These are phyloP conservation scores for Hestina assimilis DNA, from an alignment of 1,140 invertebrate species.

Conservation along the genomic window DNA sequence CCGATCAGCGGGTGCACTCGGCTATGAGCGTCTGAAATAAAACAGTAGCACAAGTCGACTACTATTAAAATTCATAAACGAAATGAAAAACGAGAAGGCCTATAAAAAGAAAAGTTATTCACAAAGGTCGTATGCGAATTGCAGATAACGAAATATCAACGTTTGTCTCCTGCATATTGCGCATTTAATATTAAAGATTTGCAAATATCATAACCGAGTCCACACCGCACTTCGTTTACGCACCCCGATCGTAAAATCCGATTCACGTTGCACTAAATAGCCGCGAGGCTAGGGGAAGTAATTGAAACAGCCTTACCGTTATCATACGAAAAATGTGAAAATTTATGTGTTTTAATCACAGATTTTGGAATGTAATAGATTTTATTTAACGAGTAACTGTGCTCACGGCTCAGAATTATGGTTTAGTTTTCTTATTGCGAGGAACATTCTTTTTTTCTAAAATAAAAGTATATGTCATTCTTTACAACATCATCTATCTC, in stretches of 20 bases:
- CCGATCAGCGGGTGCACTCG: no score
- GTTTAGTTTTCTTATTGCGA: no score
- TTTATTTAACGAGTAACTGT: no score
- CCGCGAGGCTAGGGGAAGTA: slow-evolving; percentile 4
- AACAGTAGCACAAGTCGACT: no score
- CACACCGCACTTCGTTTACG: slow-evolving; percentile 6
- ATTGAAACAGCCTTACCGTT: neutral
- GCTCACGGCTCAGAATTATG: no score
- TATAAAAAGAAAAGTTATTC: slow-evolving; percentile 1
- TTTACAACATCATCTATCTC: no score
- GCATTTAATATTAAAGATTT: slow-evolving; percentile 56
- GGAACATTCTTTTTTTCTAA: no score
- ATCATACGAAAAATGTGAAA: neutral
- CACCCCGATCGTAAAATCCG: slow-evolving; percentile 13
- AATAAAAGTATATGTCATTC: no score
- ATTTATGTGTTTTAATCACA: no score
- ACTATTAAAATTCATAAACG: neutral
- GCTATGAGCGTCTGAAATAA: no score
- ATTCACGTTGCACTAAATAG: slow-evolving; percentile 20
- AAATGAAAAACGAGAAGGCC: neutral
- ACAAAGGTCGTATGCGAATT: neutral
- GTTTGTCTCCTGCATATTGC: slow-evolving; percentile 33
- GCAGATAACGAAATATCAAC: slow-evolving; percentile 5
- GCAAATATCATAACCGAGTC: slow-evolving; percentile 42
- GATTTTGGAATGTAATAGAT: no score